These are phyloP conservation scores for Parazoanthus atlanticus DNA, from an alignment of 92 coral and sea anemone genomes.

Conservation along the genomic window DNA sequence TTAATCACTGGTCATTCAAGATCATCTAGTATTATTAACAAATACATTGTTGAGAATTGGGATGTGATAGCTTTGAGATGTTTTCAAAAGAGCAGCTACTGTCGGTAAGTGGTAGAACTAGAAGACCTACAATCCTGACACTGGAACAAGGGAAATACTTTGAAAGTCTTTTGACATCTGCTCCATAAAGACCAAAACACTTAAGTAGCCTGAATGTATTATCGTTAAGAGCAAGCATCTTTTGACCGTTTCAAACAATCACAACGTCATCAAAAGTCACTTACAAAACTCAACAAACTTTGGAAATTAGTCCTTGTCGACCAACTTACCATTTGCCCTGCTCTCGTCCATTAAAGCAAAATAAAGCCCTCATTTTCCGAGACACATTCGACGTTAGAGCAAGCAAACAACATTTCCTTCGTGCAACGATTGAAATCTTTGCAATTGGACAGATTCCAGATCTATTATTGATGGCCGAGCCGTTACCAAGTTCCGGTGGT, in stretches of 20 bases:
- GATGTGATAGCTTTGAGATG: background rate
- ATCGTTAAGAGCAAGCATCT: background rate
- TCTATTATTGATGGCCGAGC: constrained; percentile 21
- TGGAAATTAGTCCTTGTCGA: background rate
- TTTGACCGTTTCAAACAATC: background rate
- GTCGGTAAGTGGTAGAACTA: background rate
- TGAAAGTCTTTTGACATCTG: background rate
- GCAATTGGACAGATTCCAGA: constrained; percentile 26
- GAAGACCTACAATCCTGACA: background rate
- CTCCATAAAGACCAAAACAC: background rate
- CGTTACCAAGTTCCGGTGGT: constrained; percentile 31
- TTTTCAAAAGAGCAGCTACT: background rate
- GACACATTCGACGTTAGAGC: background rate
- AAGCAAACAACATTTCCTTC: constrained; percentile 11
- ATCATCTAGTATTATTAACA: background rate
- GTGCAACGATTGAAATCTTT: background rate
- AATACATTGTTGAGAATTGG: background rate
- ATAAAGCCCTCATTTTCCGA: background rate
- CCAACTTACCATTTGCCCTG: constrained; percentile 23
- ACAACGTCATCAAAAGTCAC: background rate
- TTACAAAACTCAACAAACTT: background rate
- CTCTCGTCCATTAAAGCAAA: background rate
- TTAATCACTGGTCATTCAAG: background rate
- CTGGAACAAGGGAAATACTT: background rate
- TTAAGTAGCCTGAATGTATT: background rate